Evolutionary conservation across 2,888 invertebrate genomes (phyloP), one percentile per base, ranked within the genome.

Genomic region (Scaeva pyrastri): DNA sequence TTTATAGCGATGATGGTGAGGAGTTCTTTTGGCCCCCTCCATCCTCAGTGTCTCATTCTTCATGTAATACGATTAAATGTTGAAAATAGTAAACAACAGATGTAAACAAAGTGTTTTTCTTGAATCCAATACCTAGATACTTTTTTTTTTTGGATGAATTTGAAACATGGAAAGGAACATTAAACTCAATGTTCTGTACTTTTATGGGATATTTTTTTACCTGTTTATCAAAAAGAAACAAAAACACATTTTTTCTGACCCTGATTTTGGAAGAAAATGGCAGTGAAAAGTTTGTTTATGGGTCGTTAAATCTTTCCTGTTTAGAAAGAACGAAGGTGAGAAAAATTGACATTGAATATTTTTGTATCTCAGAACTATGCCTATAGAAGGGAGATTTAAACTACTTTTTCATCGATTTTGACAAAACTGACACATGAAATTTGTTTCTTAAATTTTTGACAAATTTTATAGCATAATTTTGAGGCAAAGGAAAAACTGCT

Each of bases 21-120:
- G 39, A 60, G 23, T 45, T 45, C 43, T 12, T 52, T 50, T 58
- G n/a, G n/a, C n/a, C n/a, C n/a, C n/a, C n/a, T n/a, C 39, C 16
- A 1, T 56, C 58, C 39, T 39, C 36, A 19, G n/a, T n/a, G n/a
- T 58, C 12, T 39, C 14, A 21, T n/a, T 66, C 43, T 23, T 66
- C 48, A 66, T 52, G 11, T 66, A 66, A 66, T 52, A 7, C 50
- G 39, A 68, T 41, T 52, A 52, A 52, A 68, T 31, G 36, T 66
- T 39, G 39, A 39, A 68, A 52, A 50, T 39, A 39, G 52, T 68
- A 52, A 68, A 52, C 50, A 68, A 68, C 0, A 19, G 23, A 52
- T 50, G 68, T 68, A 68, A 68, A 52, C 50, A 52, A 52, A 52
- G 52, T 48, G 16, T 31, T 48, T 1, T 31, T 48, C 0, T 48